Evolutionary conservation across 2,113 vertebrate species (phyloP).

Genomic region (Mola mola): DNA sequence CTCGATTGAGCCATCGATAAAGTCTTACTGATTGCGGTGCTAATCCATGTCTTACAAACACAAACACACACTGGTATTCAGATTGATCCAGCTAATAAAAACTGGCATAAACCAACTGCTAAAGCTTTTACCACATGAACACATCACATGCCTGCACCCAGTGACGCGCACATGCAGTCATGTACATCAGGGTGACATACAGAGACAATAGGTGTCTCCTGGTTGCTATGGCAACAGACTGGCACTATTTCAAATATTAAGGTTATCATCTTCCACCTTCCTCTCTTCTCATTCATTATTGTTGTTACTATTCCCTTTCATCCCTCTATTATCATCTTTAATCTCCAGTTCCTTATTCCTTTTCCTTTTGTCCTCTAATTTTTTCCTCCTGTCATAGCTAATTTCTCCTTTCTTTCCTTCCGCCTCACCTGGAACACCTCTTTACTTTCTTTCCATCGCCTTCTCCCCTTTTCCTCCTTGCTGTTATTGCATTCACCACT

Average conservation of each 20-base stretch:
- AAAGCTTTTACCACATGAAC: no score
- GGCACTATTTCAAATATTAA: slow-evolving; percentile 25
- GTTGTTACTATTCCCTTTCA: slow-evolving; percentile 23
- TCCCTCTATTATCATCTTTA: neutral
- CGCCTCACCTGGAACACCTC: neutral
- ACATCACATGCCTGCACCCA: no score
- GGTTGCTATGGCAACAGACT: slow-evolving; percentile 45
- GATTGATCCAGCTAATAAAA: no score
- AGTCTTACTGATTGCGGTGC: no score
- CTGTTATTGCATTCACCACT: neutral
- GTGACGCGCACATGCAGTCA: no score
- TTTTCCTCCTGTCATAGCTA: neutral
- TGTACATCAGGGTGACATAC: slow-evolving; percentile 8
- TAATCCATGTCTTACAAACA: no score
- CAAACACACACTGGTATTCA: no score
- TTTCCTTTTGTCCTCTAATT: neutral
- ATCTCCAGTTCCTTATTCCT: neutral
- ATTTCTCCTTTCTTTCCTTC: neutral
- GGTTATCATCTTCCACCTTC: slow-evolving; percentile 16
- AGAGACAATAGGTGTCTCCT: slow-evolving; percentile 15
- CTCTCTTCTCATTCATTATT: slow-evolving; percentile 2
- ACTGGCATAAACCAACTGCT: no score
- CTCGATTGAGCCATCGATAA: no score
- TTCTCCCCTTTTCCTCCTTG: neutral
- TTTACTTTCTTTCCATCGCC: no score